Evolutionary conservation across 2,113 vertebrate genomes (phyloP), one percentile per base, ranked within the genome.

Genomic region (Struthio camelus): DNA sequence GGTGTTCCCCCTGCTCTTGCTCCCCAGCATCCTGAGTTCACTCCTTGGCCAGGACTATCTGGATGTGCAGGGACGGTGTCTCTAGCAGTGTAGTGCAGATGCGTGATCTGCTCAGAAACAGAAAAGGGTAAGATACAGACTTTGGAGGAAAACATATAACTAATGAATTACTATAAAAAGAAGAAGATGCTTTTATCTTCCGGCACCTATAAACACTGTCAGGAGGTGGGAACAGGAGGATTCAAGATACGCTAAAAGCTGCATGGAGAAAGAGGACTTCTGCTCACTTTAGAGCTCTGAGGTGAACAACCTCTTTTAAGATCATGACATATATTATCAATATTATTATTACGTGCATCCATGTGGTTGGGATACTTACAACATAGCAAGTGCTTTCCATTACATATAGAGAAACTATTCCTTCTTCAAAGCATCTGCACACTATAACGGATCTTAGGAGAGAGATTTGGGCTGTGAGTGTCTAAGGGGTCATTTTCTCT

Each of bases 181-280:
- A 10, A 8, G 10, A 79, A 79, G 48, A 14, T 48, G 7, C 18
- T 48, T 71, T 66, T 82, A 40, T 32, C 34, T 75, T 79, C 32
- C 34, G 73, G 6, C 28, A 64, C 7, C 24, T 82, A 12, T 24
- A 40, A 86, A 64, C 82, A 16, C 12, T 40, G 24, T 67, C 53
- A 69, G 8, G 27, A 85, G 7, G 34, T 44, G 14, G 17, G 42
- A 82, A 12, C 11, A 36, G 48, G 22, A 46, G 14, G 27, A 73
- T 58, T 89, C 23, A 69, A 62, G 50, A 40, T 17, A 32, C 4
- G 16, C 11, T 5, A 53, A 56, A 78, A 14, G 10, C 27, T 67
- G 19, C 22, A n/a, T 0, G 0, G 16, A 10, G 4, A 36, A 56
- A 24, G 61, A 40, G 10, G 14, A 27, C 16, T 82, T 81, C 46